Evolutionary conservation across 2,888 invertebrate genomes (phyloP).

Genomic region (Luperina nickerlii): DNA sequence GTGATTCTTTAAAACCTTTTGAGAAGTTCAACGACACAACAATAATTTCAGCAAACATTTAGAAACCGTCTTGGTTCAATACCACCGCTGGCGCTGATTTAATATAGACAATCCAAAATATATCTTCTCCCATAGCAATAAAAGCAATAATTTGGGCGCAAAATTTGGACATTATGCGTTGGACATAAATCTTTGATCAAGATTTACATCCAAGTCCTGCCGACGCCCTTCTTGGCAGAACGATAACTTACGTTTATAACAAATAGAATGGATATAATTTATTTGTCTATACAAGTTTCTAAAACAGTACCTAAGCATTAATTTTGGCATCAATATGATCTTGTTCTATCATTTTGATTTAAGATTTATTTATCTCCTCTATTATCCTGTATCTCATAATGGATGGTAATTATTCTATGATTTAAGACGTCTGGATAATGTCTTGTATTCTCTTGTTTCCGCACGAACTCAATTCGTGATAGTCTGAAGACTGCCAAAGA

Average conservation of each 20-base stretch:
- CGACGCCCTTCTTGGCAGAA: slow-evolving; percentile 25
- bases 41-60: background rate
- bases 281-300: slow-evolving; percentile 10
- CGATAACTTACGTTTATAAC: slow-evolving; percentile 24
- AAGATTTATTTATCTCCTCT: slow-evolving; percentile 11
- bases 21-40: too few species aligned
- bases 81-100: slow-evolving; percentile 7
- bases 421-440: slow-evolving; percentile 20
- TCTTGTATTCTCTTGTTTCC: slow-evolving; percentile 1
- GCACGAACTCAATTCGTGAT: background rate
- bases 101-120: slow-evolving; percentile 8
- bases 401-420: slow-evolving; percentile 22
- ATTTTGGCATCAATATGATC: slow-evolving; percentile 36
- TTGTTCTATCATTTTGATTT: slow-evolving; percentile 33
- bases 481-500: background rate
- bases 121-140: slow-evolving; percentile 33
- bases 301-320: slow-evolving; percentile 7
- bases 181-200: slow-evolving; percentile 46
- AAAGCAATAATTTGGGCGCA: slow-evolving; percentile 45
- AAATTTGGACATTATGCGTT: slow-evolving; percentile 54
- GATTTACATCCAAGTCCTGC: slow-evolving; percentile 51
- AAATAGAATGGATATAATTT: slow-evolving; percentile 31
- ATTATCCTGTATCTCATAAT: background rate
- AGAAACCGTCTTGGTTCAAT: background rate
- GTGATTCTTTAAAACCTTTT: too few species aligned